Base-by-base conservation (phyloP, 2,888 invertebrate species). In the Gymnosoma rotundatum region DNA sequence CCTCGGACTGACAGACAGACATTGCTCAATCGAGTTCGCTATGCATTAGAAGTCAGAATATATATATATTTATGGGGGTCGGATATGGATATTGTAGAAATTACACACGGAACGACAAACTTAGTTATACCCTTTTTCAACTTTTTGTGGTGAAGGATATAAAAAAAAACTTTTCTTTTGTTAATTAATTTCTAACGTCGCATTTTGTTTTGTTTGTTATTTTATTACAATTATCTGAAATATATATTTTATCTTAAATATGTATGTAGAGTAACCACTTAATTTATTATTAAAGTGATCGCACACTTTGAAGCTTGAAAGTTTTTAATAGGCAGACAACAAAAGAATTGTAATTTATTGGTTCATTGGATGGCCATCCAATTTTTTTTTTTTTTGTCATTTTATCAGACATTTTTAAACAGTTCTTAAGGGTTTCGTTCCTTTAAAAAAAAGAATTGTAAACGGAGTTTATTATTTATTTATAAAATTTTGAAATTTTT, bases 231-330 rank as follows among this genome's bases (percentile, higher is more conserved):
- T 4, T 73, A 42, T 67, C 38, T 60, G 14, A 67, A 72, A 52
- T 66, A 32, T 52, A 18, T 38, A n/a, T 84, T 75, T 88, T 90
- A 89, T 89, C 89, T 89, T 88, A 90, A 90, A 87, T 89, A 86
- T 78, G 79, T 89, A 86, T 78, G 79, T 69, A 61, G 82, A 86
- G 88, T 89, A 90, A 89, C 85, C 87, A 88, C 89, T 89, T 89
- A 89, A 89, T 89, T 90, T 89, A 88, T 87, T 81, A 83, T 76
- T 83, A 67, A 74, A 52, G 75, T 69, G 76, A 78, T 32, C 45
- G 74, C 74, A 50, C 64, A 64, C 64, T 56, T 18, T 36, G n/a
- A 5, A 63, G 50, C 50, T 76, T 50, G 38, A 12, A 36, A 67
- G 48, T 58, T 25, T 45, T 54, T 10, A 32, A n/a, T 21, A 64